Evolutionary conservation across 2,888 invertebrate genomes (phyloP), one percentile per base, ranked within the genome.

Genomic region (Smittia aterrima): DNA sequence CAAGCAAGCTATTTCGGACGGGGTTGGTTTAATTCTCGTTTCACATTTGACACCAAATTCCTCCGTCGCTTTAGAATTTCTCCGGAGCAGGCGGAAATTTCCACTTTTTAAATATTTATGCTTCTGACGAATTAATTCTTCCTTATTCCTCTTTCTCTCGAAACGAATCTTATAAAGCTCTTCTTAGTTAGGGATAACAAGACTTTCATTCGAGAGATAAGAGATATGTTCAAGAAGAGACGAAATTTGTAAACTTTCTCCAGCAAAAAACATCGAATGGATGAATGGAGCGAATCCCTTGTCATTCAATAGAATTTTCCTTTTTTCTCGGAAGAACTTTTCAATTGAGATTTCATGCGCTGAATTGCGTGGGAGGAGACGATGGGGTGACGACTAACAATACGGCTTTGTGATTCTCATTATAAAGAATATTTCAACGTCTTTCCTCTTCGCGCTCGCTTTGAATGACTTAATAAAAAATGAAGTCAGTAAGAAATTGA

Each of bases 401-500:
- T 47, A 40, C 32, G 18, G 22, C 40, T 68, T 68, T 68, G 68
- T 68, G 24, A n/a, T 41, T 41, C n/a, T 40, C 24, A 68, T 68
- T 68, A 68, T 68, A 13, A 47, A 68, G 68, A 40, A 68, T 47
- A 22, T 41, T 68, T 16, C 11, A 47, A 47, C 27, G 11, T 38
- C n/a, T n/a, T 66, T 25, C 16, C 27, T 1, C 22, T 70, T 70
- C 53, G 70, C 70, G 70, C 27, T 64, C 64, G 27, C 2, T 22
- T 27, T 64, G 25, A 25, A 27, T 64, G 27, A 64, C 47, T 70
- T 70, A 70, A 70, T 70, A 70, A 70, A 66, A 38, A 32, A 32
- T n/a, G 66, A 66, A 68, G 68, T 68, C 54, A 32, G 13, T 70
- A 25, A 40, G 11, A 54, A 27, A 70, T 70, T 70, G 70, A 70